Percentiles rank a stretch among this genome's conserved stretches.
These are phyloP conservation scores for Esox lucius DNA, from an alignment of 2,797 vertebrate species.

Conservation along the genomic window DNA sequence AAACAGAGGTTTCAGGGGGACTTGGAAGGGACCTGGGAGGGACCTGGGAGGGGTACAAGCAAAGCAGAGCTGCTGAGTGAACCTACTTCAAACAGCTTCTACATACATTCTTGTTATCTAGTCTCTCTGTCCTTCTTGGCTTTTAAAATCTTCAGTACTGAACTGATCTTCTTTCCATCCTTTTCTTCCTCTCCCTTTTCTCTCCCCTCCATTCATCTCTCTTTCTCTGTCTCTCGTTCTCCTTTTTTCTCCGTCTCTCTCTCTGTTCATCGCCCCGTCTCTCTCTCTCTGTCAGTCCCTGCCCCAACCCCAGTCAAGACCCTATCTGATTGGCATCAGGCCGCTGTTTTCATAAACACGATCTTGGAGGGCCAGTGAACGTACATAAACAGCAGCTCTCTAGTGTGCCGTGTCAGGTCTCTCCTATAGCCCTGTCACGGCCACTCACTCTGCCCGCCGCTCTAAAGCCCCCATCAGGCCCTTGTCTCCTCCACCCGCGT, in stretches of 20 bases:
- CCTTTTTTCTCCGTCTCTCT: too few species aligned
- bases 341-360: conserved; percentile 75
- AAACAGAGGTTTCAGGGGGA: conserved; percentile 47
- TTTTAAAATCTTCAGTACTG: conserved; percentile 45
- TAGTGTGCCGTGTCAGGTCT: conserved; percentile 68
- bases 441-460: conserved; percentile 59
- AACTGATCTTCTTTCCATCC: conserved; percentile 7
- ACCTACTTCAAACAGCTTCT: conserved; percentile 5
- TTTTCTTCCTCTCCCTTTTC: too few species aligned
- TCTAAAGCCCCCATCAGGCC: conserved; percentile 57
- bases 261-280: too few species aligned
- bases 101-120: too few species aligned
- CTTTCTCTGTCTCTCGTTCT: conserved; percentile 2
- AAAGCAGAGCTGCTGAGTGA: too few species aligned
- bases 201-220: conserved; percentile 20
- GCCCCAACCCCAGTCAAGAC: conserved; percentile 18
- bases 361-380: conserved; percentile 64
- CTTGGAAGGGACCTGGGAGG: neutral
- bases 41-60: neutral
- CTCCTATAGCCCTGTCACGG: conserved; percentile 61
- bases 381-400: conserved; percentile 71
- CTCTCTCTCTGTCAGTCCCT: conserved; percentile 33
- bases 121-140: conserved; percentile 41
- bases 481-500: conserved; percentile 8
- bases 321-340: conserved; percentile 69